Evolutionary conservation across 2,113 vertebrate genomes (phyloP), one percentile per base, ranked within the genome.

Genomic region (Ameiurus melas): DNA sequence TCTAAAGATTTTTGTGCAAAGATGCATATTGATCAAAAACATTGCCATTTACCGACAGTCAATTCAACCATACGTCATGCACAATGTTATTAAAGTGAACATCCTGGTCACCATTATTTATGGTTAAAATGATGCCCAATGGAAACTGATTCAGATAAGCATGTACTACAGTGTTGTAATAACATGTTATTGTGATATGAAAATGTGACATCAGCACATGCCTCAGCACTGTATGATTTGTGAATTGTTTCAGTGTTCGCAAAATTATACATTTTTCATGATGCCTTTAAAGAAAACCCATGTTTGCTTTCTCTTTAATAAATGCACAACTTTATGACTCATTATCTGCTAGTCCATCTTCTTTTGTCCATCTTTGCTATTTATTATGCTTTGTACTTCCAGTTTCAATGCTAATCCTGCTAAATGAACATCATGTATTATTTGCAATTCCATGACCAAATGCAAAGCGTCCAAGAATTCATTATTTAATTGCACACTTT

Each of bases 301-400:
- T 33, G 8, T 57, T 27, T 70, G 62, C 33, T 85, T 57, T 39
- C n/a, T 82, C 16, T 71, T 82, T 51, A 87, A 87, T 87, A 87
- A 87, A 87, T 58, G 79, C 57, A 43, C 20, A 71, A 82, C 47
- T 82, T 82, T 57, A 81, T 3, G 68, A 82, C 51, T 75, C 33
- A n/a, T 51, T 3, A 7, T 30, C 85, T 62, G 3, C 16, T 33
- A 30, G 85, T 79, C n/a, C 57, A 86, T 86, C 78, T 81, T 58
- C 10, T 60, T 36, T 82, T 39, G 80, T 82, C 33, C 80, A 82
- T 80, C 20, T 53, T 62, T 79, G 55, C 14, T 10, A 64, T 79
- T 86, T 77, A 33, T 16, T 30, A 36, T 6, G 20, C 20, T 64
- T 55, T 68, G 4, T 47, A 78, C 53, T 33, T 43, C 14, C 51